Base-by-base conservation (phyloP, 2,888 invertebrate genomes). In the Molorchus minor region DNA sequence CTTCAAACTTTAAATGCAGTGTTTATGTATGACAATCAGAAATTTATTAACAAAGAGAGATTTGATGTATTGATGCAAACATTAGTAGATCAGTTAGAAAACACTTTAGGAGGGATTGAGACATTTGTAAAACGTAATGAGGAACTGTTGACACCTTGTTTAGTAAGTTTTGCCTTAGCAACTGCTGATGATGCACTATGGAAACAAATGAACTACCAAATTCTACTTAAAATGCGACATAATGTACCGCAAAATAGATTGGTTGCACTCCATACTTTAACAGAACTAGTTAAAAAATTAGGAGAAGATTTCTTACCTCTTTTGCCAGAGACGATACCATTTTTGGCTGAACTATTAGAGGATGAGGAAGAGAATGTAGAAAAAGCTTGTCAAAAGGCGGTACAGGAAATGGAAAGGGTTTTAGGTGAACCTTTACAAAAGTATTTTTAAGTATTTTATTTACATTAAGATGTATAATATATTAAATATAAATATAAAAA, bases 301-400 rank as follows among this genome's bases (percentile, higher is more conserved):
- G 94, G 93, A 2, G 93, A 94, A 77, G 93, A 93, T 75, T 97
- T 94, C 82, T 84, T 94, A 70, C 89, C 94, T 0, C 83, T 97
- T 0, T 80, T 97, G 46, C 95, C 97, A 0, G 97, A 98, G 77
- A 94, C 95, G 2, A 91, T 97, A 61, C 96, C 96, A 0, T 96
- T 96, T 84, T 83, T 98, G 29, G 94, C 96, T 0, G 97, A 98
- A 77, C 83, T 98, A 12, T 84, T 97, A 69, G 97, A 97, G 83
- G 96, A 94, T 75, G 93, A 93, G 65, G 91, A 92, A 65, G 88
- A 90, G 64, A 85, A 84, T 25, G 94, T 96, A 29, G 96, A 96
- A 77, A 84, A 87, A 36, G 86, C 87, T 38, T 92, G 93, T 1
- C 91, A 92, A 71, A 87, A 86, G 64, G 90, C 93, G 2, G 88